A percentile compares a stretch with the other conserved stretches of the same genome.
Conservation (phyloP, 1,140 invertebrate genomes). For the Physella acuta region DNA sequence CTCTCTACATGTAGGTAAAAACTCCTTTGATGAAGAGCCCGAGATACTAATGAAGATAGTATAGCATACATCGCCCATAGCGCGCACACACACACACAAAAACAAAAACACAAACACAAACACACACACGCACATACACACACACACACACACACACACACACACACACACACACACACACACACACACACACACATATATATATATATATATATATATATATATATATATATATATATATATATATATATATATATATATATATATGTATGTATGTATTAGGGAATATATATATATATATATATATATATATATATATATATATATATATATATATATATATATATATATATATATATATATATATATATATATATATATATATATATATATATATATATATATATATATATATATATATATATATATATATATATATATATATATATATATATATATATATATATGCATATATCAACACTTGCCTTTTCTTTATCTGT, state of each 20-base stretch:
- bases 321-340: neutral
- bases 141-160: slow-evolving; percentile 2
- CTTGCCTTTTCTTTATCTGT: neutral
- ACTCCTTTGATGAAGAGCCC: too few species aligned
- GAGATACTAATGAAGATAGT: too few species aligned
- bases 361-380: neutral
- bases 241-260: neutral
- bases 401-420: neutral
- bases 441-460: neutral
- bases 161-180: neutral
- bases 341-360: neutral
- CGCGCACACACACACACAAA: too few species aligned
- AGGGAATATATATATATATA: too few species aligned
- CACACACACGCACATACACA: slow-evolving; percentile 1
- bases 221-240: neutral
- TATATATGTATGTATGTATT: neutral
- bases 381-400: neutral
- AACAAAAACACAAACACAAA: neutral
- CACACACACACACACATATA: neutral
- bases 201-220: neutral
- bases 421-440: neutral
- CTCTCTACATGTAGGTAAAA: too few species aligned
- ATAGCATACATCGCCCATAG: too few species aligned
- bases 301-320: neutral
- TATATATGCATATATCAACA: neutral